These are phyloP conservation scores for Xestoiulus laeticollis DNA, from an alignment of 2,888 invertebrate species.

Conservation along the genomic window DNA sequence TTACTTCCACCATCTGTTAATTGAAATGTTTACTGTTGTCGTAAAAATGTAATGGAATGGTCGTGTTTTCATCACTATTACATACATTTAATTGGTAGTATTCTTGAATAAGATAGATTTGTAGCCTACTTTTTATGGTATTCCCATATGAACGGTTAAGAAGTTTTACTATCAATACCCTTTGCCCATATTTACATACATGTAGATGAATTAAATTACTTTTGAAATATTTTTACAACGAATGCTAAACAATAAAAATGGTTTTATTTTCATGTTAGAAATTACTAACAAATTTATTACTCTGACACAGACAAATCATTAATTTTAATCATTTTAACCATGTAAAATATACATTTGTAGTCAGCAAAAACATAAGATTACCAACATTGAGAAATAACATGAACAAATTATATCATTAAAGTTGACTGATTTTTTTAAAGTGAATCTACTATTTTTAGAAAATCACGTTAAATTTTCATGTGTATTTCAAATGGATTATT, in stretches of 20 bases:
- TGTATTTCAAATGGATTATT: too few species aligned
- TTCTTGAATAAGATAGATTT: not conserved
- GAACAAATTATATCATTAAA: too few species aligned
- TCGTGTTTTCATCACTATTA: not conserved
- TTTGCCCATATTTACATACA: not conserved
- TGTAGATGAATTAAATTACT: not conserved
- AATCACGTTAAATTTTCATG: not conserved
- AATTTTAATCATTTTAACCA: too few species aligned
- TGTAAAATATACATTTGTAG: too few species aligned
- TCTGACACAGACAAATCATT: too few species aligned
- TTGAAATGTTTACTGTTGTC: slow-evolving; percentile 3
- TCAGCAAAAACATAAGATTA: too few species aligned
- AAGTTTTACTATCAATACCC: not conserved
- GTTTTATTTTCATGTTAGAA: too few species aligned
- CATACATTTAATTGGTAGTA: not conserved
- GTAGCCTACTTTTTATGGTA: not conserved
- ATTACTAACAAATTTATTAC: too few species aligned
- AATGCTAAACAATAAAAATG: not conserved
- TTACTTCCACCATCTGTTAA: slow-evolving; percentile 14
- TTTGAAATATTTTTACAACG: not conserved
- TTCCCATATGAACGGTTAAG: not conserved
- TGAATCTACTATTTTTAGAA: too few species aligned
- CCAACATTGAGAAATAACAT: too few species aligned
- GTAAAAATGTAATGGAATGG: slow-evolving; percentile 36
- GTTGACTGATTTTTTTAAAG: too few species aligned